These are phyloP conservation scores for Amphiduros pacificus DNA, from an alignment of 2,888 invertebrate genomes.

Conservation along the genomic window DNA sequence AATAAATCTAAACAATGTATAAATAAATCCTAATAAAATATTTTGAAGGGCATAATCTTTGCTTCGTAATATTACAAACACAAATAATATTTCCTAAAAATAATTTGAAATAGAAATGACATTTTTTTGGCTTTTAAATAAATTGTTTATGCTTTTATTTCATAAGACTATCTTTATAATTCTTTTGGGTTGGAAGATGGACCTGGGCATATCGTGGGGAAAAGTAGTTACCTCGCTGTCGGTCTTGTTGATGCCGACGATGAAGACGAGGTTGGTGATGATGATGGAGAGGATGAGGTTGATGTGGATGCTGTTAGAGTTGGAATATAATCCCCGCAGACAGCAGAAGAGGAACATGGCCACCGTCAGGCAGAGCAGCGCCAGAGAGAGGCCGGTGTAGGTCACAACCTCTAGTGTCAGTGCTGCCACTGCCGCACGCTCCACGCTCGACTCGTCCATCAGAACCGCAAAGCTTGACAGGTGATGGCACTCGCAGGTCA, in stretches of 20 bases:
- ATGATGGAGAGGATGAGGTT: constrained; percentile 90
- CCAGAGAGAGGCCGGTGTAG: constrained; percentile 84
- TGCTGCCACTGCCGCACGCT: constrained; percentile 63
- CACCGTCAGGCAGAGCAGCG: constrained; percentile 76
- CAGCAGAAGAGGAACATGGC: constrained; percentile 80
- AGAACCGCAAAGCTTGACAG: constrained; percentile 85
- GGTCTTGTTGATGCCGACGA: constrained; percentile 85
- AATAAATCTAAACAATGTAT: too few relatives aligned
- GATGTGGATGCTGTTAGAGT: constrained; percentile 91
- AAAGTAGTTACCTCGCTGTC: too few relatives aligned
- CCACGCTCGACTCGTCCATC: constrained; percentile 86
- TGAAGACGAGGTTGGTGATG: constrained; percentile 80
- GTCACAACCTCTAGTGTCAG: constrained; percentile 63
- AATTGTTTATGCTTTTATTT: too few relatives aligned
- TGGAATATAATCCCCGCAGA: constrained; percentile 65
- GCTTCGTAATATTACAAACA: too few relatives aligned
- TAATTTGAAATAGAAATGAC: too few relatives aligned
- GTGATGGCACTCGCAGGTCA: constrained; percentile 86
- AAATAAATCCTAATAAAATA: too few relatives aligned
- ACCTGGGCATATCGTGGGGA: too few relatives aligned
- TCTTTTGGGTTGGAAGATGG: too few relatives aligned
- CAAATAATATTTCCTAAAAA: too few relatives aligned
- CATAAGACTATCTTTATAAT: too few relatives aligned
- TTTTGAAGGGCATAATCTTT: too few relatives aligned
- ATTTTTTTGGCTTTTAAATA: too few relatives aligned